Conservation (phyloP, 1,140 invertebrate species). For the Caenorhabditis brenneri region DNA sequence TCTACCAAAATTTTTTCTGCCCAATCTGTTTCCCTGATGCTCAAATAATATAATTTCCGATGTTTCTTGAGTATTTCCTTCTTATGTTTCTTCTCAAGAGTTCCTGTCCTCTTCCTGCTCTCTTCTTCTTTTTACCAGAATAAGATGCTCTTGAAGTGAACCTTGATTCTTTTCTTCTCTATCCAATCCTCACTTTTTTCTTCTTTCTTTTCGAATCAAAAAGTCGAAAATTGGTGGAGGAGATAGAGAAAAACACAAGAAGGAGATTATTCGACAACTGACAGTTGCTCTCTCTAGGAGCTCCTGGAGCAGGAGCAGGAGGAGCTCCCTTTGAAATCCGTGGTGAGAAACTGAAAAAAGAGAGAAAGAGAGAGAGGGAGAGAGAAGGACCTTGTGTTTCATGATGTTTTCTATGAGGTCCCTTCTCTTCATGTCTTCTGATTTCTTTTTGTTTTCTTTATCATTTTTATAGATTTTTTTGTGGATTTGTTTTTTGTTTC, state of each 20-base stretch:
- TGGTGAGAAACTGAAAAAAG: neutral
- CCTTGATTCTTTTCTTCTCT: neutral
- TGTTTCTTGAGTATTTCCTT: neutral
- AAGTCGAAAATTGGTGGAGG: slow-evolving; percentile 6
- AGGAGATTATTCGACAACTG: neutral
- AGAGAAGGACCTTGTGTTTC: neutral
- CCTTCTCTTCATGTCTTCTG: neutral
- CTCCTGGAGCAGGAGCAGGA: neutral
- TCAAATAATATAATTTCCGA: neutral
- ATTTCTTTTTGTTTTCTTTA: neutral
- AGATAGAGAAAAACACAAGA: neutral
- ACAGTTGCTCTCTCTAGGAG: neutral
- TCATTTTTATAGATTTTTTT: neutral
- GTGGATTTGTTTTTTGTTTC: neutral
- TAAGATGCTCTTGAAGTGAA: neutral
- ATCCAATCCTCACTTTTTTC: neutral
- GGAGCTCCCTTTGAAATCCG: slow-evolving; percentile 17
- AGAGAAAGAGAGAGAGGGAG: too few species aligned
- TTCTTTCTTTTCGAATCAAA: neutral
- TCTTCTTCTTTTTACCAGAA: neutral
- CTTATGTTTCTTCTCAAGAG: too few species aligned
- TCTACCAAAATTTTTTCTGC: too few species aligned
- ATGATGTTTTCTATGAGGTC: slow-evolving; percentile 9
- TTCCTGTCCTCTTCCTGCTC: neutral
- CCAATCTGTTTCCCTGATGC: too few species aligned